Percentiles rank a stretch among this genome's conserved stretches.
phyloP scores from a whole-genome alignment of 2,113 vertebrate genomes.

The Sterrhoptilus dennistouni region DNA sequence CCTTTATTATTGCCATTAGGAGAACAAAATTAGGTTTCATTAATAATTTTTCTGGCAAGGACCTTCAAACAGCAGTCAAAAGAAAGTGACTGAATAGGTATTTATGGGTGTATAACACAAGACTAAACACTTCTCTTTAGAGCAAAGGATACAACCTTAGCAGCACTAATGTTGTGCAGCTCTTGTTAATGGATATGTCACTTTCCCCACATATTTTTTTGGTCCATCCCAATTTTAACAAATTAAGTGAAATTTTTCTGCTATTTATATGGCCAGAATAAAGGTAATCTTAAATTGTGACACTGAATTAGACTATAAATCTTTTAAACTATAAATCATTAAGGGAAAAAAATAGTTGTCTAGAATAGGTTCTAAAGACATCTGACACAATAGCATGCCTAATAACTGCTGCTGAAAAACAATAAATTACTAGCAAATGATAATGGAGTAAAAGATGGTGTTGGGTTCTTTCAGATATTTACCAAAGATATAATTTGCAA shows the following conservation, averaged over 20 bases:
- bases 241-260: neutral
- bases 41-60: neutral
- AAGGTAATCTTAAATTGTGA: neutral
- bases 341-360: neutral
- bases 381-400: neutral
- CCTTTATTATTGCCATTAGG: neutral
- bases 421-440: neutral
- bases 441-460: neutral
- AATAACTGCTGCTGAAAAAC: neutral
- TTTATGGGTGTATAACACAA: neutral
- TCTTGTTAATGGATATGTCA: neutral
- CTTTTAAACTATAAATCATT: neutral
- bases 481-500: neutral
- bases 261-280: neutral
- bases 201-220: neutral
- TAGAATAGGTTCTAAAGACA: neutral
- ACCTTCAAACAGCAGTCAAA: neutral
- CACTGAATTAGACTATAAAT: neutral
- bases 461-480: neutral
- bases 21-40: neutral
- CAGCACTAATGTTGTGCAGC: neutral
- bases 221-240: neutral
- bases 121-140: neutral
- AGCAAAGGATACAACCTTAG: neutral
- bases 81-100: neutral